phyloP scores from a whole-genome alignment of 2,888 invertebrate genomes.

The Gisinianus flammeolus region DNA sequence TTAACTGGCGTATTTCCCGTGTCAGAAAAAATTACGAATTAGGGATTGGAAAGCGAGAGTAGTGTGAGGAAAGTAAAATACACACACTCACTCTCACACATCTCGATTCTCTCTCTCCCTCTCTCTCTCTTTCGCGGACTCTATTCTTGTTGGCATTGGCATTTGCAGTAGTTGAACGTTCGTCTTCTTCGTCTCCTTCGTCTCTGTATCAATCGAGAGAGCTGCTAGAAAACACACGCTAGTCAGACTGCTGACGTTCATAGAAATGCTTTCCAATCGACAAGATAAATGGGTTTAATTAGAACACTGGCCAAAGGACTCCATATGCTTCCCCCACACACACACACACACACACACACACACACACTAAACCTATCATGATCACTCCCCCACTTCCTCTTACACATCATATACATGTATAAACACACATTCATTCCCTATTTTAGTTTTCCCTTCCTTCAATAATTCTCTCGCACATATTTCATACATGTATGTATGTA shows the following conservation, averaged over 20 bases:
- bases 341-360: not conserved
- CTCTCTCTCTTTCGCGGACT: too few relatives aligned
- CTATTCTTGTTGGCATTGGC: too few relatives aligned
- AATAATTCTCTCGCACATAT: not conserved
- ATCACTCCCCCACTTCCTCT: not conserved
- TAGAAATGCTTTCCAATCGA: conserved; percentile 28
- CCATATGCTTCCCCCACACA: not conserved
- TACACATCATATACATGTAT: not conserved
- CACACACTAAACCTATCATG: not conserved
- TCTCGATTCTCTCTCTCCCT: too few relatives aligned
- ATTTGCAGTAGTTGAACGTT: too few relatives aligned
- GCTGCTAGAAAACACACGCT: not conserved
- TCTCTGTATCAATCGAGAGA: too few relatives aligned
- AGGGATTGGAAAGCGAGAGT: not conserved
- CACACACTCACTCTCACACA: too few relatives aligned
- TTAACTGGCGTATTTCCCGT: not conserved
- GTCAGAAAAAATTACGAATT: not conserved
- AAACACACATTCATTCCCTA: not conserved
- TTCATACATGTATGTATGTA: not conserved
- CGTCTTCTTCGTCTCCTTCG: too few relatives aligned
- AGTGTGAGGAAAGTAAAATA: too few relatives aligned
- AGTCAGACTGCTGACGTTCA: conserved; percentile 12
- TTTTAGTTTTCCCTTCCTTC: not conserved
- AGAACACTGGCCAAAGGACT: conserved; percentile 9
- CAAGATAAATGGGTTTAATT: conserved; percentile 37